A percentile compares a stretch with the other conserved stretches of the same genome.
These are phyloP conservation scores for Sebastes hopkinsi DNA, from an alignment of 2,797 vertebrate species.

Conservation along the genomic window DNA sequence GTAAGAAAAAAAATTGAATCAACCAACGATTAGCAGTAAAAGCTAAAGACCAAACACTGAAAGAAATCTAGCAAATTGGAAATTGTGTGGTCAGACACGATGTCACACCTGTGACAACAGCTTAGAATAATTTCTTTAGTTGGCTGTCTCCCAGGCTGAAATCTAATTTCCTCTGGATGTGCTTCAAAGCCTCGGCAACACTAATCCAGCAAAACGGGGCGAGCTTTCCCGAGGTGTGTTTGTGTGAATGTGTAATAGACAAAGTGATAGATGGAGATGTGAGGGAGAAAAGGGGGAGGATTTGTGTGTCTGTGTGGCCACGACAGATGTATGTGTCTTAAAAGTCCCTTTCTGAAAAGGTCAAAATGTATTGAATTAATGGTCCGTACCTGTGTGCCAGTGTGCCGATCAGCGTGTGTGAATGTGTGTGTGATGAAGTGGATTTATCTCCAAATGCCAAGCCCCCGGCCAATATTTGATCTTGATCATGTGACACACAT, in stretches of 20 bases:
- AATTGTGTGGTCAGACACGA: not conserved
- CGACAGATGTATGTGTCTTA: slow-evolving; percentile 12
- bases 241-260: not conserved
- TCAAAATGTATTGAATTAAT: slow-evolving; percentile 49
- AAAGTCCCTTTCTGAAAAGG: slow-evolving; percentile 41
- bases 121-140: slow-evolving; percentile 17
- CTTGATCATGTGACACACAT: slow-evolving; percentile 28
- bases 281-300: not conserved
- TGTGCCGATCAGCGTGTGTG: not conserved
- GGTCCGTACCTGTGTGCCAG: not conserved
- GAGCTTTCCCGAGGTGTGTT: not conserved
- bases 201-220: slow-evolving; percentile 27
- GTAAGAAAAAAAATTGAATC: not conserved
- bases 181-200: slow-evolving; percentile 31
- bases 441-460: slow-evolving; percentile 60
- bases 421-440: slow-evolving; percentile 15
- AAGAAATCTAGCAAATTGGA: not conserved
- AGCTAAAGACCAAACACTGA: not conserved
- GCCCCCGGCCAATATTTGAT: slow-evolving; percentile 42
- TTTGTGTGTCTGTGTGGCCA: not conserved
- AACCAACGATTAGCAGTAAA: not conserved
- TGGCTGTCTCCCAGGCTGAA: slow-evolving; percentile 1
- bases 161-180: slow-evolving; percentile 55
- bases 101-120: slow-evolving; percentile 30
- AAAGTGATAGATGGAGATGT: not conserved